Evolutionary conservation across 1,140 invertebrate genomes (phyloP).

Genomic region (Pinna nobilis): DNA sequence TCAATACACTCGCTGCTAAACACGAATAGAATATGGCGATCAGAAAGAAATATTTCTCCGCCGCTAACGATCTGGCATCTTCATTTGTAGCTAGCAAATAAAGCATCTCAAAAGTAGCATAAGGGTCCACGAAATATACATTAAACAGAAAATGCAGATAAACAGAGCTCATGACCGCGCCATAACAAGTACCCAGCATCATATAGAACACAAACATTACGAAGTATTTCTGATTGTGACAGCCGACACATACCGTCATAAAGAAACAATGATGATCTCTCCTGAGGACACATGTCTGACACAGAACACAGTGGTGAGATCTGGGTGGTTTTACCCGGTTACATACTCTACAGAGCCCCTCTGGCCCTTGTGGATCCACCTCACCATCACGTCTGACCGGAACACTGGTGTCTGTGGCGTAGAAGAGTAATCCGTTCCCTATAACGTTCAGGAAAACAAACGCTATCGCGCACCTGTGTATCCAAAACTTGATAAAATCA

Average conservation of each 20-base stretch:
- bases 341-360: not conserved
- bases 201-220: conserved; percentile 38
- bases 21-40: not conserved
- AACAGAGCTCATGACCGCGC: conserved; percentile 22
- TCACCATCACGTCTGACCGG: not conserved
- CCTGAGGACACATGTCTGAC: conserved; percentile 89
- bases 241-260: conserved; percentile 91
- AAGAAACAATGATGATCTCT: conserved; percentile 97
- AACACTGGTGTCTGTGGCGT: conserved; percentile 9
- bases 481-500: not conserved
- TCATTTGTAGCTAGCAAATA: not conserved
- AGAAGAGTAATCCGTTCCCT: conserved; percentile 15
- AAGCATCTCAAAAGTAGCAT: not conserved
- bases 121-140: conserved; percentile 23
- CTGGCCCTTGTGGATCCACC: no score
- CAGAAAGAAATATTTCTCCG: not conserved
- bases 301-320: conserved; percentile 91
- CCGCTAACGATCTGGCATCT: not conserved
- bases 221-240: conserved; percentile 82
- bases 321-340: conserved; percentile 16
- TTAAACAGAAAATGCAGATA: conserved; percentile 21
- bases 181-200: conserved; percentile 33
- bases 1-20: not conserved
- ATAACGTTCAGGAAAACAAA: conserved; percentile 16
- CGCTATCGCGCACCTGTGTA: not conserved